These are phyloP conservation scores for Tetropium fuscum DNA, from an alignment of 2,888 invertebrate species.

Conservation along the genomic window DNA sequence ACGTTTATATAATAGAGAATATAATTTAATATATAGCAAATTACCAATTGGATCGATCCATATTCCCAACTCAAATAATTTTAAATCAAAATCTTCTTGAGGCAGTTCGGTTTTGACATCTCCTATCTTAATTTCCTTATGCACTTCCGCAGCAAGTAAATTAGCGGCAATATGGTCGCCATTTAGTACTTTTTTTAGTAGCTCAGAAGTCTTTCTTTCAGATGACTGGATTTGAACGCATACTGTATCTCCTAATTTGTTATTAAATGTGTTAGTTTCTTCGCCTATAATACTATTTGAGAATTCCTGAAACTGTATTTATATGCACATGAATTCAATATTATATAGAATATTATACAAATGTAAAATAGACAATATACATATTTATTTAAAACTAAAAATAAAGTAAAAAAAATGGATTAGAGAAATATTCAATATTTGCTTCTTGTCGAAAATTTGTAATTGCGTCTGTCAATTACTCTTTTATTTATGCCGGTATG, in stretches of 20 bases:
- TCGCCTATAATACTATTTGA: constrained; percentile 78
- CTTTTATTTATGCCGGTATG: no score
- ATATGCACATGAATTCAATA: no score
- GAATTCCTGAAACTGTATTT: constrained; percentile 76
- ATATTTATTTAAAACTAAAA: no score
- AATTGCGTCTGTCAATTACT: no score
- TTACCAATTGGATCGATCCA: constrained; percentile 98
- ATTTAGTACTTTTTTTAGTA: constrained; percentile 78
- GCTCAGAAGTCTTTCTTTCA: constrained; percentile 72
- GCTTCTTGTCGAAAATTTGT: no score
- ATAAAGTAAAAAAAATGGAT: no score
- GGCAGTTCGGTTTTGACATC: constrained; percentile 66
- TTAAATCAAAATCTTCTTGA: constrained; percentile 57
- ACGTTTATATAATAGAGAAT: no score
- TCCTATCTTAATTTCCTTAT: constrained; percentile 70
- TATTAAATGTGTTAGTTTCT: constrained; percentile 82
- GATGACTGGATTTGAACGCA: constrained; percentile 74
- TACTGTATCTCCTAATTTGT: constrained; percentile 76
- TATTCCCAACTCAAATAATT: constrained; percentile 74
- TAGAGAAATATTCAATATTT: no score
- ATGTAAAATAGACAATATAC: no score
- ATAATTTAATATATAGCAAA: no score
- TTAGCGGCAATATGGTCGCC: constrained; percentile 76
- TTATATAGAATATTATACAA: no score
- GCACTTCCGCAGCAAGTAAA: constrained; percentile 81